Percentiles rank a stretch among this genome's conserved stretches.
phyloP scores from a whole-genome alignment of 2,113 vertebrate species.

The Leuciscus idus region DNA sequence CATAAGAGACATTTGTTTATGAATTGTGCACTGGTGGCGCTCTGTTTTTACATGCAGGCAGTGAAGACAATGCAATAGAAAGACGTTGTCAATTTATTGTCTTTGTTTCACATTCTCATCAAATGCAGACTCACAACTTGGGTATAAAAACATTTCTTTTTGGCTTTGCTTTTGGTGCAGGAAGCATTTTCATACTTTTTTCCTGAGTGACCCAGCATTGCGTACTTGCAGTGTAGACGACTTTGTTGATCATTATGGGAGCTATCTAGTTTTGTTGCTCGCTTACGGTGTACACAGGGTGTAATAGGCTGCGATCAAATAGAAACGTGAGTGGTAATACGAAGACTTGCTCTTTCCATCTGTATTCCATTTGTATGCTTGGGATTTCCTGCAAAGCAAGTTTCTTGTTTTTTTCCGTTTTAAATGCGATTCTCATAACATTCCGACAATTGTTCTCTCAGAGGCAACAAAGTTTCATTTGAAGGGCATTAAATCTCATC shows the following conservation, averaged over 20 bases:
- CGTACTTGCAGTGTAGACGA: not conserved
- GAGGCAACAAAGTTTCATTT: slow-evolving; percentile 41
- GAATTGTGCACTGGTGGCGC: not conserved
- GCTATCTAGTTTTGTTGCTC: not conserved
- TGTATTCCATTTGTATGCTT: slow-evolving; percentile 46
- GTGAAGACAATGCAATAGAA: not conserved
- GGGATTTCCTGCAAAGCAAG: slow-evolving; percentile 23
- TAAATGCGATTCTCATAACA: slow-evolving; percentile 23
- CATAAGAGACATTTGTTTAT: not conserved
- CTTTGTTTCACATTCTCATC: not conserved
- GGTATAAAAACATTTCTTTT: not conserved
- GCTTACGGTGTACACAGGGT: slow-evolving; percentile 8
- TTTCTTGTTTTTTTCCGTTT: not conserved
- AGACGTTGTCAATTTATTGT: slow-evolving; percentile 4
- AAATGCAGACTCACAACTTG: not conserved
- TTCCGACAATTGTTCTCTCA: slow-evolving; percentile 41
- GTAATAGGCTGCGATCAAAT: not conserved
- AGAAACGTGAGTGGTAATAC: slow-evolving; percentile 8
- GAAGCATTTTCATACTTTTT: not conserved
- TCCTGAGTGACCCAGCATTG: not conserved
- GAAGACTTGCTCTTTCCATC: slow-evolving; percentile 42
- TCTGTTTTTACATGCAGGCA: slow-evolving; percentile 23
- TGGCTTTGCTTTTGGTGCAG: not conserved
- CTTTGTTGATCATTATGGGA: not conserved
- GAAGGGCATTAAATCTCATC: slow-evolving; percentile 46